Conservation (phyloP, 2,888 invertebrate species). For the Eilema sororculum region DNA sequence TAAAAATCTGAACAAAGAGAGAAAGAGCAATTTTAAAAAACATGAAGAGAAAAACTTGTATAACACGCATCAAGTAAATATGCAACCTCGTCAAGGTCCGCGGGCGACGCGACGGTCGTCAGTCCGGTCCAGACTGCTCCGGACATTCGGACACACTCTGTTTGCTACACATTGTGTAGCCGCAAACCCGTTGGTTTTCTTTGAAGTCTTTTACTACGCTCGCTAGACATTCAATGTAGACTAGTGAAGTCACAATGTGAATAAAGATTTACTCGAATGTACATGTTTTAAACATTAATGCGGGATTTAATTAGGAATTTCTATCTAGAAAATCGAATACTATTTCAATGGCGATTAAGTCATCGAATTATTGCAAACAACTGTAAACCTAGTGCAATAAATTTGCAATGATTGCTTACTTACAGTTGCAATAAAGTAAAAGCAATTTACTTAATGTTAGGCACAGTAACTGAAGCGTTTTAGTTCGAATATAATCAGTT, state of each 20-base stretch:
- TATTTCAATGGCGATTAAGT: not conserved
- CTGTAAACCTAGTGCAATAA: not conserved
- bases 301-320: not conserved
- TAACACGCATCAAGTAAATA: slow-evolving; percentile 41
- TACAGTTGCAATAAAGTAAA: not conserved
- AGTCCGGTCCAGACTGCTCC: slow-evolving; percentile 56
- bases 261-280: not conserved
- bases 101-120: slow-evolving; percentile 50
- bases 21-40: slow-evolving; percentile 27
- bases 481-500: not conserved
- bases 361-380: not conserved
- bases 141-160: slow-evolving; percentile 74
- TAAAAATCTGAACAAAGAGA: slow-evolving; percentile 6
- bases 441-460: not conserved
- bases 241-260: slow-evolving; percentile 2
- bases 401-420: slow-evolving; percentile 2
- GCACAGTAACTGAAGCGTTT: not conserved
- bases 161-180: slow-evolving; percentile 68
- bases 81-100: slow-evolving; percentile 72
- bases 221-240: slow-evolving; percentile 13
- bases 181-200: slow-evolving; percentile 75
- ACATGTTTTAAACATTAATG: not conserved
- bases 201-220: slow-evolving; percentile 47
- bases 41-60: slow-evolving; percentile 43
- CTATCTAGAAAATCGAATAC: not conserved